Conservation (phyloP, 2,888 invertebrate genomes). For the Plebejus melissa region DNA sequence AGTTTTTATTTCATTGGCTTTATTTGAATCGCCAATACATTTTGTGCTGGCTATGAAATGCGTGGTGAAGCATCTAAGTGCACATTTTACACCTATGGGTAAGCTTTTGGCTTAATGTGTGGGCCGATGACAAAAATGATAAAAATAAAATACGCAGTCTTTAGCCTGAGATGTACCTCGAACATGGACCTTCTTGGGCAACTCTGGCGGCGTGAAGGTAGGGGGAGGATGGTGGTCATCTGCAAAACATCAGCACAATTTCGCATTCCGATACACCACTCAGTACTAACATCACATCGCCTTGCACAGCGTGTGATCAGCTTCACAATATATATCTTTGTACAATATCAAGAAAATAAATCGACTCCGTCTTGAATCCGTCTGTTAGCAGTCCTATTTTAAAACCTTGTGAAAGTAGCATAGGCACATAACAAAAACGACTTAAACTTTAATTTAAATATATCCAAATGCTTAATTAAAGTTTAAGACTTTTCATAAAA, state of each 20-base stretch:
- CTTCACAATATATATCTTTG: conserved; percentile 23
- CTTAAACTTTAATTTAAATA: no score
- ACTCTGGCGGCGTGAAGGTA: conserved; percentile 99
- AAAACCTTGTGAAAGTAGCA: not conserved
- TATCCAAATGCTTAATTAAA: not conserved
- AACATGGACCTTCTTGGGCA: conserved; percentile 99
- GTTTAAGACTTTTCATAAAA: not conserved
- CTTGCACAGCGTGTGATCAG: conserved; percentile 55
- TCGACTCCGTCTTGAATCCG: not conserved
- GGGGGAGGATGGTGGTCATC: conserved; percentile 98
- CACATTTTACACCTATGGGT: conserved; percentile 62
- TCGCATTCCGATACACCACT: conserved; percentile 79
- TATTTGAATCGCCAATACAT: conserved; percentile 39
- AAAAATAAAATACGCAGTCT: conserved; percentile 63
- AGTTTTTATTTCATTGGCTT: conserved; percentile 42
- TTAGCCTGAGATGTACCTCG: conserved; percentile 86
- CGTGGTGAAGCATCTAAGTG: conserved; percentile 77
- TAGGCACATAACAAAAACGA: no score
- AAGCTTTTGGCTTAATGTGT: conserved; percentile 68
- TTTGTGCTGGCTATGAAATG: conserved; percentile 73
- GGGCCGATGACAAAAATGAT: conserved; percentile 68
- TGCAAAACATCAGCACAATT: conserved; percentile 89
- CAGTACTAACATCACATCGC: conserved; percentile 65
- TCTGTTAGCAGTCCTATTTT: not conserved
- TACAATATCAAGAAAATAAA: conserved; percentile 23